Base-by-base conservation (phyloP, 2,113 vertebrate genomes). In the Orycteropus afer region DNA sequence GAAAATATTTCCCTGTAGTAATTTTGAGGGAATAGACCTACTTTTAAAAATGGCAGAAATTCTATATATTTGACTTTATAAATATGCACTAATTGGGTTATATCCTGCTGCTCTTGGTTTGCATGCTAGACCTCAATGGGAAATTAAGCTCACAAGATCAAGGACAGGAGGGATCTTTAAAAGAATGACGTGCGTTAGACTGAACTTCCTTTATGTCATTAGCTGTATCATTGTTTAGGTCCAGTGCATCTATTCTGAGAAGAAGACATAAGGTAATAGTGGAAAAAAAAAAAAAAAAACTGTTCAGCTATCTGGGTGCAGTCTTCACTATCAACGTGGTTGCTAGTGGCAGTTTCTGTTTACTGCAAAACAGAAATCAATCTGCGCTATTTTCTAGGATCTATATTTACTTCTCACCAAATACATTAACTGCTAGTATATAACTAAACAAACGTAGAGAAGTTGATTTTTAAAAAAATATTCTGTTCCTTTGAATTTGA, bases 351-450 rank as follows among this genome's bases (percentile, higher is more conserved):
- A 84, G 65, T 84, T 96, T 93, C 45, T 93, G 29, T 84, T 91
- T 93, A 91, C 51, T 83, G 47, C 14, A 71, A 65, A 95, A 95
- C 85, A 34, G 93, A 96, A 83, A 93, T 76, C 45, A 89, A 90
- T 65, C 29, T 90, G 80, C 91, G 40, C 0, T 94, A 18, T 37
- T 88, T 7, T 69, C 65, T 94, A 80, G 10, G 23, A 67, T 89
- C 29, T 89, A 80, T 67, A 93, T 97, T 94, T 81, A 67, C 18
- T 71, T 94, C 78, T 80, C 53, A 73, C 3, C 5, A 84, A 91
- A 85, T 89, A 51, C 5, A 77, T 77, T 78, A 89, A 40, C 55
- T 92, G 5, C 42, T 79, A 47, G 34, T 92, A 69, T 45, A 69
- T 61, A 88, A 32, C 29, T 14, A 88, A 95, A n/a, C 13, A 93